Evolutionary conservation across 2,113 vertebrate species (phyloP).

Genomic region (Trematomus loennbergii): DNA sequence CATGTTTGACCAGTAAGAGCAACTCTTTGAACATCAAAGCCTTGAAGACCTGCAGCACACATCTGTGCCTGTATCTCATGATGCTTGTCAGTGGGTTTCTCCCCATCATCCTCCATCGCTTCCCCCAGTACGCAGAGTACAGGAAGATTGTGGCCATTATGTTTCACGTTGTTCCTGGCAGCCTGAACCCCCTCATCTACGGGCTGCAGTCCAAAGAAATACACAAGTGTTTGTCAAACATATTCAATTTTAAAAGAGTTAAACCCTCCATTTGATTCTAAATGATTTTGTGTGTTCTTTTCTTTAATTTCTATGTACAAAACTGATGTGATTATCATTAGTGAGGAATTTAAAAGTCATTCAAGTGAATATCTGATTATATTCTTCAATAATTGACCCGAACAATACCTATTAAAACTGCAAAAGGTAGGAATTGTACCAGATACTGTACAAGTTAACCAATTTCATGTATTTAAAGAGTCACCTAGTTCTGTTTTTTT

Average conservation of each 20-base stretch:
- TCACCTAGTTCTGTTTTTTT: background rate
- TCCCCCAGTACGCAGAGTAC: slow-evolving; percentile 52
- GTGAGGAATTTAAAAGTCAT: no score
- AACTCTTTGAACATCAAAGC: slow-evolving; percentile 75
- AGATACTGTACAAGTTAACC: no score
- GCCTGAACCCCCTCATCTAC: slow-evolving; percentile 69
- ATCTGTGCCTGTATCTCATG: slow-evolving; percentile 62
- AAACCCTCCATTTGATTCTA: background rate
- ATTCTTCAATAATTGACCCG: no score
- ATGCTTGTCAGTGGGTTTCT: slow-evolving; percentile 35
- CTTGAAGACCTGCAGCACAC: slow-evolving; percentile 77
- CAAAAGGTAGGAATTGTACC: background rate
- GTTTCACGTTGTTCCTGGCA: slow-evolving; percentile 57
- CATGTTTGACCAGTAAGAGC: slow-evolving; percentile 70
- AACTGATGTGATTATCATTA: no score
- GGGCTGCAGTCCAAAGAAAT: slow-evolving; percentile 68
- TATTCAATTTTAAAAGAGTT: background rate
- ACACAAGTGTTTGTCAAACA: slow-evolving; percentile 13
- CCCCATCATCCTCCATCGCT: slow-evolving; percentile 63
- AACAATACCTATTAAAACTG: background rate
- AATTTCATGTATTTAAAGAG: background rate
- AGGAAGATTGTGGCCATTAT: slow-evolving; percentile 62
- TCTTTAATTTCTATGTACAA: no score
- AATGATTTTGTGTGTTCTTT: no score
- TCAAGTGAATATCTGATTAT: no score